Base-by-base conservation (phyloP, 2,113 vertebrate species). In the Grammomys dolichurus region DNA sequence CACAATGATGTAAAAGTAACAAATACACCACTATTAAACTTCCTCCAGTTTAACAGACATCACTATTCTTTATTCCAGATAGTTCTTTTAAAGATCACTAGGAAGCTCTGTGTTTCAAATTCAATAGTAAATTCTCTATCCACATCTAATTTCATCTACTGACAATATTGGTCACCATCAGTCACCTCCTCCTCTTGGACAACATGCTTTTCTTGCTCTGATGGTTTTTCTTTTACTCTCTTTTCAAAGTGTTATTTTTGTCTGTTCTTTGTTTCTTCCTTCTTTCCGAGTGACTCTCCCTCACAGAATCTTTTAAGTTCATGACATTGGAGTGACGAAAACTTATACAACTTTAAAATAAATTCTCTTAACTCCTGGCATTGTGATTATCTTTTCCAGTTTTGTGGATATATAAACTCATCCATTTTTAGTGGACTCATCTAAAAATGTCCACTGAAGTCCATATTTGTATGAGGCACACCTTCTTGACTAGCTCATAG, bases 61-160 rank as follows among this genome's bases (percentile, higher is more conserved):
- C 87, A 19, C 36, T 19, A 48, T 7, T 19, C 13, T 91, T 3
- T 14, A 36, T 24, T 88, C 26, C 16, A 65, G 26, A 82, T 80
- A 80, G 40, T 75, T 36, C 60, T 80, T 86, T 51, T 80, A 13
- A 85, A 80, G 75, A 24, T 80, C 28, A n/a, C 69, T 85, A 78
- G 54, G 65, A 81, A 40, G n/a, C 63, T 76, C 43, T 89, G 58
- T 70, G 51, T 93, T 91, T 94, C 72, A 82, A 94, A 92, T 82
- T 96, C 11, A 85, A 2, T 7, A 58, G 33, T 95, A 40, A 92
- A 9, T 80, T 93, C 63, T 93, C 31, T 65, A 56, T 86, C 40
- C 19, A 70, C 36, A 70, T 95, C 86, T 86, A 73, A 76, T 5
- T 94, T 58, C 13, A 60, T 72, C 48, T 77, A 4, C 69, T 65